Percentiles rank a stretch among this genome's conserved stretches.
Evolutionary conservation across 2,888 invertebrate genomes (phyloP).

Genomic region (Erebia ligea): DNA sequence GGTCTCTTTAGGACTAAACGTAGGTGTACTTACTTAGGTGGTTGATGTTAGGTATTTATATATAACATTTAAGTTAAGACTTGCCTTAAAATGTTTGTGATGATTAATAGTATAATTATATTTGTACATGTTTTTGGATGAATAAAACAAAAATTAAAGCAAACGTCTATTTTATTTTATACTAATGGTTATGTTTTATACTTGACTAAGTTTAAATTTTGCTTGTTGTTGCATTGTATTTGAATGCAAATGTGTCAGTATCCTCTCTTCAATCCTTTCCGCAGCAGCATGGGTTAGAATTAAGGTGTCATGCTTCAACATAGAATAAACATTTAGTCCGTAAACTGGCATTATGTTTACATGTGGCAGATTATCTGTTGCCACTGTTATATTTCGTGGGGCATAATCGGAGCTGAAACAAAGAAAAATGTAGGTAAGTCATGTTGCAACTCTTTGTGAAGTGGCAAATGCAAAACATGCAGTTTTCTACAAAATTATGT

Average conservation of each 20-base stretch:
- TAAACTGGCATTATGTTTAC: conserved; percentile 98
- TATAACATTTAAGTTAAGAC: background rate
- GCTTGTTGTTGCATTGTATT: conserved; percentile 71
- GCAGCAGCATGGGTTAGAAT: conserved; percentile 93
- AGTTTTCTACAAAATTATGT: too few species aligned
- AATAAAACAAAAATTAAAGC: conserved; percentile 29
- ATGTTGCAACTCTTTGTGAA: too few species aligned
- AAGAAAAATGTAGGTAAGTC: background rate
- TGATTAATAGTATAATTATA: background rate
- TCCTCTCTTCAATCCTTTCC: conserved; percentile 91
- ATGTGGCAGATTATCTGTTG: conserved; percentile 90
- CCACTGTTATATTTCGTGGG: conserved; percentile 93
- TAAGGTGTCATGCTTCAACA: conserved; percentile 97
- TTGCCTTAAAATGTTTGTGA: background rate
- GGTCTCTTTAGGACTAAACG: too few species aligned
- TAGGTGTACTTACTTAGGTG: too few species aligned
- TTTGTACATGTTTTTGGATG: conserved; percentile 7
- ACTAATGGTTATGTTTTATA: conserved; percentile 52
- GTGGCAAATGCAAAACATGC: too few species aligned
- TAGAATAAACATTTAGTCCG: conserved; percentile 97
- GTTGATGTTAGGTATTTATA: too few species aligned
- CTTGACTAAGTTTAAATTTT: conserved; percentile 86
- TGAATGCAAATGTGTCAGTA: conserved; percentile 87
- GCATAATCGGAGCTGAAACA: conserved; percentile 90
- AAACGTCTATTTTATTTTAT: conserved; percentile 25